phyloP scores from a whole-genome alignment of 2,888 invertebrate genomes.

The Amiota communis region DNA sequence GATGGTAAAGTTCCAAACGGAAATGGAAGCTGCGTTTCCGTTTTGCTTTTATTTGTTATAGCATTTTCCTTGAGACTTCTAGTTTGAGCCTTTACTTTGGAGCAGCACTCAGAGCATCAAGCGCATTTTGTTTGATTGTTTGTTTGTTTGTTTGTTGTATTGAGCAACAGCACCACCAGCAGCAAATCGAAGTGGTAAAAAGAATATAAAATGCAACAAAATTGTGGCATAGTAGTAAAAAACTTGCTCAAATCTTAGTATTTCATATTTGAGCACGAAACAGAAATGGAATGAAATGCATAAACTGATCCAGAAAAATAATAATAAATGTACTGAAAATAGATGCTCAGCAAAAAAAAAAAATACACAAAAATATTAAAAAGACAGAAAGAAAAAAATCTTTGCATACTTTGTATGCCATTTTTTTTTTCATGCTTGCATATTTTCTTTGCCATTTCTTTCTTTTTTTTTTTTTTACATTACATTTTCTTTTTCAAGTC shows the following conservation, averaged over 20 bases:
- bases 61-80: not conserved
- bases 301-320: not conserved
- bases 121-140: too few species aligned
- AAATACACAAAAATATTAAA: not conserved
- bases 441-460: conserved; percentile 4
- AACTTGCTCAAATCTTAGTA: conserved; percentile 42
- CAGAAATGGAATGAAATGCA: not conserved
- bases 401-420: conserved; percentile 11
- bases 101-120: not conserved
- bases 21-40: conserved; percentile 61
- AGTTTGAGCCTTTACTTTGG: not conserved
- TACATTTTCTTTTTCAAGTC: conserved; percentile 17
- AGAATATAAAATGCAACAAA: not conserved
- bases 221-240: conserved; percentile 35
- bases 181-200: not conserved
- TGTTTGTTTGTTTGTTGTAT: conserved; percentile 46
- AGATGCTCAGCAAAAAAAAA: not conserved
- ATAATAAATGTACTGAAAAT: conserved; percentile 35
- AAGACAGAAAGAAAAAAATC: not conserved
- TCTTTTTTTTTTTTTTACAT: conserved; percentile 34
- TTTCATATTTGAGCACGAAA: conserved; percentile 24
- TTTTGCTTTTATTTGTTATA: conserved; percentile 29
- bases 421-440: conserved; percentile 6
- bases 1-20: conserved; percentile 38
- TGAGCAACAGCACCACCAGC: conserved; percentile 8